phyloP scores from a whole-genome alignment of 2,888 invertebrate species.

The Brachycybe producta region DNA sequence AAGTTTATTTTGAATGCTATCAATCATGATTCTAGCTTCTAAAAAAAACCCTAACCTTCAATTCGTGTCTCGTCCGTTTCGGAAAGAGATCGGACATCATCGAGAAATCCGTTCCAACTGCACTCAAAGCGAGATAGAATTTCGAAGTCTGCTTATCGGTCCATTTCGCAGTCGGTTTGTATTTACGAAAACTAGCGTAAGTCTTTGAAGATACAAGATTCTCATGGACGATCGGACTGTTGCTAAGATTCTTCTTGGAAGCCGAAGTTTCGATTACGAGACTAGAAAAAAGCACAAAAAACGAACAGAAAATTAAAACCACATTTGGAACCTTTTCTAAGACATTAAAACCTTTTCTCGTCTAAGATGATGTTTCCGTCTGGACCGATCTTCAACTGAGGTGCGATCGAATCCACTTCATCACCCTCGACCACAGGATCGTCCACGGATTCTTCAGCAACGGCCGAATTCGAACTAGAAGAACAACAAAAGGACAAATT shows the following conservation, averaged over 20 bases:
- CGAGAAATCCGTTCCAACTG: constrained; percentile 84
- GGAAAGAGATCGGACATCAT: constrained; percentile 75
- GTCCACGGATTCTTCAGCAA: constrained; percentile 25
- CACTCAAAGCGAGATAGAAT: constrained; percentile 79
- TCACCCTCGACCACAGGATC: constrained; percentile 12
- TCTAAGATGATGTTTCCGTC: constrained; percentile 74
- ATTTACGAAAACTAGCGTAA: constrained; percentile 13
- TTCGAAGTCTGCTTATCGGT: constrained; percentile 55
- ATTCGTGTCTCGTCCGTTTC: constrained; percentile 58
- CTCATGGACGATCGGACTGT: constrained; percentile 13
- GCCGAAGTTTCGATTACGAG: constrained; percentile 17
- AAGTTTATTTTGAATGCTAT: background rate
- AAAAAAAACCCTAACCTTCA: constrained; percentile 44
- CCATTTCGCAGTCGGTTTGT: background rate
- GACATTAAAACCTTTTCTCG: constrained; percentile 58
- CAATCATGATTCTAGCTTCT: background rate
- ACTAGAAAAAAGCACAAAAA: constrained; percentile 9
- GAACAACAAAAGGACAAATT: background rate
- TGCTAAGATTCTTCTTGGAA: constrained; percentile 4
- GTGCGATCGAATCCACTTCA: constrained; percentile 30
- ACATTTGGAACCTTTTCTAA: constrained; percentile 10
- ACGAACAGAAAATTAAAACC: constrained; percentile 2
- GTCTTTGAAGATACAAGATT: constrained; percentile 1
- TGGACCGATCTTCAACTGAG: constrained; percentile 72
- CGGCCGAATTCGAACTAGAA: background rate